phyloP scores from a whole-genome alignment of 2,888 invertebrate species.

The Pseudococcus jackbeardsleyi region DNA sequence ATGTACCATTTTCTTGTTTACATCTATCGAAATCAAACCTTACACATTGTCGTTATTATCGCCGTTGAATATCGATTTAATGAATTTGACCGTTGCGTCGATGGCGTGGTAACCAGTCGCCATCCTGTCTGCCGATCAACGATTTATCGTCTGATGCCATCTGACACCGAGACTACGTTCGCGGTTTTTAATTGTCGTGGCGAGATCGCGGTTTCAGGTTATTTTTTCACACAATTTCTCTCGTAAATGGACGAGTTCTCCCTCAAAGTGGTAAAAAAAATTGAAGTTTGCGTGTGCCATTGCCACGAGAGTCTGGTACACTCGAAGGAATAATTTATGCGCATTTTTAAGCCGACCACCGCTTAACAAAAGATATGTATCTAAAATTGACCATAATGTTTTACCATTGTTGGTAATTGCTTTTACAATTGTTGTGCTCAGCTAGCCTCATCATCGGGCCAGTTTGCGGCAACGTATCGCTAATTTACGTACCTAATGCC shows the following conservation, averaged over 20 bases:
- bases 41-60: conserved; percentile 57
- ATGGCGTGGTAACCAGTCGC: not conserved
- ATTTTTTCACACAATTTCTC: not conserved
- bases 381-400: conserved; percentile 57
- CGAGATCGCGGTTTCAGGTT: not conserved
- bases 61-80: conserved; percentile 61
- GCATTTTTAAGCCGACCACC: conserved; percentile 51
- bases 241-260: not conserved
- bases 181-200: not conserved
- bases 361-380: conserved; percentile 56
- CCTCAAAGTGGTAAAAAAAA: not conserved
- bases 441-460: conserved; percentile 3
- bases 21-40: conserved; percentile 54
- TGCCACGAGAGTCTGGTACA: too few relatives aligned
- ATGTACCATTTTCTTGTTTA: conserved; percentile 45
- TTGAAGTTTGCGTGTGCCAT: not conserved
- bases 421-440: conserved; percentile 53
- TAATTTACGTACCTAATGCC: conserved; percentile 31
- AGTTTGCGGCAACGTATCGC: conserved; percentile 50
- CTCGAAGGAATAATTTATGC: conserved; percentile 23
- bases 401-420: conserved; percentile 52
- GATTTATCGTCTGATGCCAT: conserved; percentile 56
- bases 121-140: not conserved
- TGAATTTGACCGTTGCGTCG: conserved; percentile 57
- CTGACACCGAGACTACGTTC: conserved; percentile 41